A percentile compares a stretch with the other conserved stretches of the same genome.
Evolutionary conservation across 1,140 invertebrate genomes (phyloP).

Genomic region (Heliconius congener): DNA sequence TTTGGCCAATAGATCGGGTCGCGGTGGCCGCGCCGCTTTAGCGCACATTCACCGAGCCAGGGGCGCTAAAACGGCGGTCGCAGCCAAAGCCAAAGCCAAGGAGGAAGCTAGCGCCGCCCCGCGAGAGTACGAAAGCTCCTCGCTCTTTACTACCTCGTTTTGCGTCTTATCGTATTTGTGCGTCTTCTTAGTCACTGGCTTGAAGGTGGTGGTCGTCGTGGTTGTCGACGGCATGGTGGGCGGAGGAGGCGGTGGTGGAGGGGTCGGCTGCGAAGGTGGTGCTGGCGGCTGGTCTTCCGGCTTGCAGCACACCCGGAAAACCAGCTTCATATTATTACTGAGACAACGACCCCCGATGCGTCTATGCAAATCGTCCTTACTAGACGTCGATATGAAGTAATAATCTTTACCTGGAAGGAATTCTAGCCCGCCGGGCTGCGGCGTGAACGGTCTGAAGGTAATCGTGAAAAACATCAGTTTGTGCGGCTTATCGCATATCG

Average conservation of each 20-base stretch:
- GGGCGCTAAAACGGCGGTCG: conserved; percentile 67
- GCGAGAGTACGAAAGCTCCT: conserved; percentile 89
- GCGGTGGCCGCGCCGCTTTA: conserved; percentile 63
- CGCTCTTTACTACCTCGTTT: conserved; percentile 96
- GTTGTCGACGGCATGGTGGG: conserved; percentile 75
- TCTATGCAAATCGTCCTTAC: conserved; percentile 94
- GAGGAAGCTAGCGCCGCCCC: conserved; percentile 70
- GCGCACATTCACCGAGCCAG: conserved; percentile 80
- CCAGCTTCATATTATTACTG: conserved; percentile 97
- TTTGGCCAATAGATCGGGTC: conserved; percentile 68
- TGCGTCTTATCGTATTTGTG: conserved; percentile 92
- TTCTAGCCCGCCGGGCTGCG: conserved; percentile 96
- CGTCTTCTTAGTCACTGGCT: conserved; percentile 83
- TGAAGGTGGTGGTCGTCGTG: conserved; percentile 70
- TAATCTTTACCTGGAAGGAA: conserved; percentile 97
- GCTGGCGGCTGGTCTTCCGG: conserved; percentile 82
- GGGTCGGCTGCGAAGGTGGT: conserved; percentile 76
- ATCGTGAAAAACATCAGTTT: conserved; percentile 98
- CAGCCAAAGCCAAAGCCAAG: conserved; percentile 68
- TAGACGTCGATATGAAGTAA: conserved; percentile 97
- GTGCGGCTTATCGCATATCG: conserved; percentile 96
- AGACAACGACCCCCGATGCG: conserved; percentile 94
- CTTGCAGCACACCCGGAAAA: conserved; percentile 96
- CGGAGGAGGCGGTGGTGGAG: conserved; percentile 80
- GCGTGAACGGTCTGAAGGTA: conserved; percentile 97